Conservation (phyloP, 2,888 invertebrate species). For the Listrodromus nycthemerus region DNA sequence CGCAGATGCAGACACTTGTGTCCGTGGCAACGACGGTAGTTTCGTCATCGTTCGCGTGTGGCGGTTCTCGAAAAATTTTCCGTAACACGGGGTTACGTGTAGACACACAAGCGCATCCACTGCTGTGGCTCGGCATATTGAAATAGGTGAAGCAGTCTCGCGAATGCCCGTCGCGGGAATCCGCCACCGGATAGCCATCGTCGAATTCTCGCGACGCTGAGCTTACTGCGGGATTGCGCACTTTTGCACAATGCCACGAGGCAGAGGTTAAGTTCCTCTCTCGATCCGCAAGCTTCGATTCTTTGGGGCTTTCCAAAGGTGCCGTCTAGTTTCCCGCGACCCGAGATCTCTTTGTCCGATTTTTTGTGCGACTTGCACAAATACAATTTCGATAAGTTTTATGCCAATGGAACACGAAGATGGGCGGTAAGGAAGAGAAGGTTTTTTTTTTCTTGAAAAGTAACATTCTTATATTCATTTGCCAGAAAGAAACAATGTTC, state of each 20-base stretch:
- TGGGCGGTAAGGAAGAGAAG: no score
- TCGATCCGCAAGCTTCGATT: slow-evolving; percentile 33
- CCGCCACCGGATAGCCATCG: slow-evolving; percentile 45
- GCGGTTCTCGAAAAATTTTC: slow-evolving; percentile 45
- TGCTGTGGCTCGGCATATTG: slow-evolving; percentile 5
- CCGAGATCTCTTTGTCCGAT: not conserved
- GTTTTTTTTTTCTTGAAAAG: no score
- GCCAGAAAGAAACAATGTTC: no score
- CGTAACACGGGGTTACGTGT: not conserved
- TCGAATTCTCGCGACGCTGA: slow-evolving; percentile 36
- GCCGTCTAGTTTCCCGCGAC: not conserved
- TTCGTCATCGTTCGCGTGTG: slow-evolving; percentile 18
- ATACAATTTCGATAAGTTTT: not conserved
- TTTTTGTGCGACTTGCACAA: not conserved
- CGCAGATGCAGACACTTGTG: not conserved
- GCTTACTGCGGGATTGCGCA: slow-evolving; percentile 46
- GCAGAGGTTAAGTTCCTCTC: not conserved
- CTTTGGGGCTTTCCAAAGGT: not conserved
- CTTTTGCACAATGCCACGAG: slow-evolving; percentile 20
- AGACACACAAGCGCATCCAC: not conserved
- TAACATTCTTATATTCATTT: no score
- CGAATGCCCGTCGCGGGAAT: slow-evolving; percentile 35
- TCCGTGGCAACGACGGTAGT: not conserved
- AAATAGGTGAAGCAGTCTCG: slow-evolving; percentile 24
- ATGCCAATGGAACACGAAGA: no score